Evolutionary conservation across 2,113 vertebrate genomes (phyloP), one percentile per base, ranked within the genome.

Genomic region (Butorides virescens): DNA sequence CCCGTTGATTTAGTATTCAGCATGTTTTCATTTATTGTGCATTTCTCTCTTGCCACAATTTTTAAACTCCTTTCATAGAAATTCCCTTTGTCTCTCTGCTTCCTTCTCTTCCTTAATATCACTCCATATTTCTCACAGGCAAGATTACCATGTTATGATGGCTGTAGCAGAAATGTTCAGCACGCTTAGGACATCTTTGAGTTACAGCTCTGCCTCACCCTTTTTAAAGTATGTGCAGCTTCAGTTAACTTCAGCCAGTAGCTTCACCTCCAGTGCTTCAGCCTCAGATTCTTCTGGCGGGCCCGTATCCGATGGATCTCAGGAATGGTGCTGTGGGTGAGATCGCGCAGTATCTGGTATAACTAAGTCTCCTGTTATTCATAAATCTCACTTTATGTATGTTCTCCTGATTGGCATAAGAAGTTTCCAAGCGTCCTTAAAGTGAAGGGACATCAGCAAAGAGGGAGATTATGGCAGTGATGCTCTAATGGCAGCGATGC

Each of bases 121-220:
- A 44, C 39, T 32, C 23, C 10, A 0, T n/a, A 23, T 53, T 86
- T 88, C 46, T 90, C 30, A 37, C 15, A 53, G 49, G 32, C 23
- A 88, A 36, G 66, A 42, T 12, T 17, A 30, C 21, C 52, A 34
- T 49, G 18, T 58, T 62, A 61, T 36, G 36, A 44, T 46, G 32
- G 22, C 39, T 86, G 47, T 55, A 73, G 37, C 20, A 46, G 70
- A 80, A 74, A 53, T 1, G 1, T 11, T 19, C 34, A 50, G 34
- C 3, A 5, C 25, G 37, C n/a, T 7, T 7, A n/a, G 15, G 29
- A 49, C 0, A 1, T 6, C 9, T 76, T 46, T 49, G 34, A 56
- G 21, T 36, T 61, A 56, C 34, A 79, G 42, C 39, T 76, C 44
- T 73, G 58, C 46, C 27, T 68, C 42, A 36, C 42, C 15, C 10